Evolutionary conservation across 1,140 invertebrate species (phyloP).

Genomic region (Aphaenogaster ashmeadi): DNA sequence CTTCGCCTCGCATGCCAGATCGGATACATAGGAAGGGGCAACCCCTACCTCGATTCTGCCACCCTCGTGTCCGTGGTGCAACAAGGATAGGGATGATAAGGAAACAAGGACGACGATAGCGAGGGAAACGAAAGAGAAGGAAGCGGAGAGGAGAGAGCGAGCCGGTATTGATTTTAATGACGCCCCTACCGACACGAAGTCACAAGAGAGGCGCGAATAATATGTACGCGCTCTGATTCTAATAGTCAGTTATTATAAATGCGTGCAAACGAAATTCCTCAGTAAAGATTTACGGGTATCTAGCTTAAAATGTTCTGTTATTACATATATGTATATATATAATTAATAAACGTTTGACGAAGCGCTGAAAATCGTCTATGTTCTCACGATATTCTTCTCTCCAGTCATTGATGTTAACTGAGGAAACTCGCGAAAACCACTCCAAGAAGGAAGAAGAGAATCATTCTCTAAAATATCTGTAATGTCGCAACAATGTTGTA

Average conservation of each 20-base stretch:
- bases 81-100: slow-evolving; percentile 69
- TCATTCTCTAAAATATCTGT: slow-evolving; percentile 1
- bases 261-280: slow-evolving; percentile 13
- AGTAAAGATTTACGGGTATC: not conserved
- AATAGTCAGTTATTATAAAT: slow-evolving; percentile 58
- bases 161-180: slow-evolving; percentile 88
- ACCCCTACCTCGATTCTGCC: slow-evolving; percentile 64
- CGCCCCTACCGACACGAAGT: slow-evolving; percentile 83
- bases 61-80: slow-evolving; percentile 46
- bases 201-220: slow-evolving; percentile 84
- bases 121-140: slow-evolving; percentile 63
- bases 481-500: slow-evolving; percentile 15
- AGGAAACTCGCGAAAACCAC: slow-evolving; percentile 9
- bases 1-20: slow-evolving; percentile 58
- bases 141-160: slow-evolving; percentile 79
- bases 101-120: slow-evolving; percentile 45
- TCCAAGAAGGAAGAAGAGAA: slow-evolving; percentile 30
- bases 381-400: slow-evolving; percentile 16
- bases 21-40: slow-evolving; percentile 62
- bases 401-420: not conserved
- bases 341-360: slow-evolving; percentile 12
- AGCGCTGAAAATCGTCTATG: not conserved
- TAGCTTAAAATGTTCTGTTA: not conserved
- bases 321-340: not conserved
- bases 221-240: slow-evolving; percentile 81